These are phyloP conservation scores for Pedicia rivosa DNA, from an alignment of 2,888 invertebrate species.

Conservation along the genomic window DNA sequence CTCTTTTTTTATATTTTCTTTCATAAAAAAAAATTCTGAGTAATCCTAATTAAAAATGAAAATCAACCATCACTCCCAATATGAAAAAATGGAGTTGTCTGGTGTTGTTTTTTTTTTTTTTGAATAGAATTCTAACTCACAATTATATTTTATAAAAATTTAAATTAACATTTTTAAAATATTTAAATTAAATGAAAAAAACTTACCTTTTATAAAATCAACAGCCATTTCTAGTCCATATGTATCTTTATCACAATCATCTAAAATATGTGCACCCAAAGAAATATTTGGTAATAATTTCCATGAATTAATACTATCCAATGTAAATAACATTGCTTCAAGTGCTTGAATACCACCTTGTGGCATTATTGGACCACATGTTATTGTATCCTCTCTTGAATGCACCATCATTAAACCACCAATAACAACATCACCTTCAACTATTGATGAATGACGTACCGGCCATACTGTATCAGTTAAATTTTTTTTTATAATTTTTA, in stretches of 20 bases:
- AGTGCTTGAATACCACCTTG: conserved; percentile 81
- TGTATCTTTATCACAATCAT: conserved; percentile 92
- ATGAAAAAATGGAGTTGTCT: too few species aligned
- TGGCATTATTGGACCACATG: conserved; percentile 88
- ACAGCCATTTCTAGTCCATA: conserved; percentile 92
- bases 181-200: conserved; percentile 1
- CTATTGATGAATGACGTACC: conserved; percentile 68
- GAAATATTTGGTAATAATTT: conserved; percentile 58
- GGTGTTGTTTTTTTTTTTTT: too few species aligned
- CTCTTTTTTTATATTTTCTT: too few species aligned
- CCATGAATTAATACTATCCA: conserved; percentile 60
- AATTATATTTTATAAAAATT: too few species aligned
- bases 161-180: background rate
- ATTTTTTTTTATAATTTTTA: too few species aligned
- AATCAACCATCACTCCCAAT: too few species aligned
- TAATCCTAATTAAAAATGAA: too few species aligned
- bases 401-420: conserved; percentile 95
- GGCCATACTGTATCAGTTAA: conserved; percentile 40
- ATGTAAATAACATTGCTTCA: conserved; percentile 82
- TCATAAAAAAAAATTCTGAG: too few species aligned
- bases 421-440: conserved; percentile 75
- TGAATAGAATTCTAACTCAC: too few species aligned
- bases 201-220: conserved; percentile 88
- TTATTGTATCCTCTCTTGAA: conserved; percentile 71
- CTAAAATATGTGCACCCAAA: conserved; percentile 76